Conservation (phyloP, 2,113 vertebrate species). For the Ceyx margarethae region DNA sequence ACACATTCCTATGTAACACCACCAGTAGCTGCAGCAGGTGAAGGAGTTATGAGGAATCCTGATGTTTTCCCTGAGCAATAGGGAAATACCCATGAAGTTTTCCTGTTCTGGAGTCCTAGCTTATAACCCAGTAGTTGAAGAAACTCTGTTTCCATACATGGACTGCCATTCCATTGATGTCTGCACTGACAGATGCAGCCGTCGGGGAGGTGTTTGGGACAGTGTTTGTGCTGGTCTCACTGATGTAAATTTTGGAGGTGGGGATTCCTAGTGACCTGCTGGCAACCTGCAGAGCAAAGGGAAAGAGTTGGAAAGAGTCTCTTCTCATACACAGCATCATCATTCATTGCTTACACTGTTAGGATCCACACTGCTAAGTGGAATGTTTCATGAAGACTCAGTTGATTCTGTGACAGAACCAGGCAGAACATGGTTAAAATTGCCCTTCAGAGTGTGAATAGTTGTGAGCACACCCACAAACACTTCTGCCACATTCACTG, state of each 20-base stretch:
- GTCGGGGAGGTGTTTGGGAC: conserved; percentile 94
- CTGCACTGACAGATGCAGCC: conserved; percentile 87
- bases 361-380: neutral
- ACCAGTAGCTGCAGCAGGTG: neutral
- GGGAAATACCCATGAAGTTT: neutral
- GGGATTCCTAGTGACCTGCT: conserved; percentile 85
- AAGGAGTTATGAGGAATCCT: neutral
- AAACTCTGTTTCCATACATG: conserved; percentile 66
- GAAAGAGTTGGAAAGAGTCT: neutral
- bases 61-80: neutral
- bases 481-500: neutral
- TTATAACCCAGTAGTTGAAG: neutral
- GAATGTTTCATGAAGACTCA: neutral
- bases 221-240: conserved; percentile 94
- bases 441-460: neutral
- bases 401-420: neutral
- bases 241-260: conserved; percentile 86
- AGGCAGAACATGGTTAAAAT: neutral
- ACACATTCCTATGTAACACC: neutral
- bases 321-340: neutral
- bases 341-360: neutral
- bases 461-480: rapidly evolving
- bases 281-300: conserved; percentile 81
- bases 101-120: neutral
- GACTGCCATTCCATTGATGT: conserved; percentile 91